Percentiles rank a stretch among this genome's conserved stretches.
Conservation (phyloP, 2,797 vertebrate genomes). For the Dendrocincla fuliginosa region DNA sequence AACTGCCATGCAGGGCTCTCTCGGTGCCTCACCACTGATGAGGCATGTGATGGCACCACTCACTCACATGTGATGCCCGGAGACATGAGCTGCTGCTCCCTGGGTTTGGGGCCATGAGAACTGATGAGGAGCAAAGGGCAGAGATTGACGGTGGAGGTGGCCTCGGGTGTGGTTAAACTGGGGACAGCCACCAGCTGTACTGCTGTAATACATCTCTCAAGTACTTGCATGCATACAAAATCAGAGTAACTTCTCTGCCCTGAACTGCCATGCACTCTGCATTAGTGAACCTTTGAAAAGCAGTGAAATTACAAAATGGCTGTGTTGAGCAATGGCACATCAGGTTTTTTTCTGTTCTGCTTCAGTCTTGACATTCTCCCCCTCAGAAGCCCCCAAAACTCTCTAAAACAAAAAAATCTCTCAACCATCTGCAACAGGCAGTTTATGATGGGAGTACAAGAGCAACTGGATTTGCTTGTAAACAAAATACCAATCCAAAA, state of each 20-base stretch:
- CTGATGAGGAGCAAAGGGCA: neutral
- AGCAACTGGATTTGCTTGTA: conserved; percentile 1
- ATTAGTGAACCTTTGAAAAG: neutral
- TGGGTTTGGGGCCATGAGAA: neutral
- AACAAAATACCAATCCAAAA: conserved; percentile 16
- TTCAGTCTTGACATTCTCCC: neutral
- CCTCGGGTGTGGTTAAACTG: neutral
- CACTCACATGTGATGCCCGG: neutral
- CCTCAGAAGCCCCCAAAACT: neutral
- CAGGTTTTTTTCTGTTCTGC: neutral
- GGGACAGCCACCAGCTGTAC: neutral
- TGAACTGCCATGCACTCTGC: neutral
- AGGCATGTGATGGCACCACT: no score
- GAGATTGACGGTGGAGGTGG: neutral
- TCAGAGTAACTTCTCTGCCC: neutral
- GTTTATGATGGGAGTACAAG: neutral
- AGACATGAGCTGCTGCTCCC: neutral
- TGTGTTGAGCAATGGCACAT: neutral
- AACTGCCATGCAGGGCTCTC: neutral
- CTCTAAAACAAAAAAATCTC: neutral
- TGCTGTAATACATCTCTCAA: neutral
- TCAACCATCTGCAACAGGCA: neutral
- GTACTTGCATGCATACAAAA: neutral
- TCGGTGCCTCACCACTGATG: rapidly evolving
- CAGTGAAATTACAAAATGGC: neutral